These are phyloP conservation scores for Maniola jurtina DNA, from an alignment of 1,140 invertebrate species.

Conservation along the genomic window DNA sequence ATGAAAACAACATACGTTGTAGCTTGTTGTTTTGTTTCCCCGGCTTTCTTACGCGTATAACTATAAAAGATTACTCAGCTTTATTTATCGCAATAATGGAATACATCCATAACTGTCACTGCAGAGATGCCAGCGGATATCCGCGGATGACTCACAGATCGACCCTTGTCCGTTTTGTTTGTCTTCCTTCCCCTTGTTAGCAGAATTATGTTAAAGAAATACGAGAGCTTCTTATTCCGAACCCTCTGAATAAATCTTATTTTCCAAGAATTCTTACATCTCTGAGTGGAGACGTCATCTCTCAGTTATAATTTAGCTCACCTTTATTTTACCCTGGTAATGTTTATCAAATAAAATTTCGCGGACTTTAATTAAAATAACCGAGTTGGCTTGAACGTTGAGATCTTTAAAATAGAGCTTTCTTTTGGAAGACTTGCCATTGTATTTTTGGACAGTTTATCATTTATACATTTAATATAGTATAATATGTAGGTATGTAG, in stretches of 20 bases:
- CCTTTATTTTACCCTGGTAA: constrained; percentile 36
- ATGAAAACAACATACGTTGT: not conserved
- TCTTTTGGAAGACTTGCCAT: not conserved
- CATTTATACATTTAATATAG: too few relatives aligned
- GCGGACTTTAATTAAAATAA: constrained; percentile 35
- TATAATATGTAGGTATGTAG: too few relatives aligned
- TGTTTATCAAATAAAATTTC: constrained; percentile 42
- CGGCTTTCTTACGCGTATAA: not conserved
- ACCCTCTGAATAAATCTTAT: constrained; percentile 66
- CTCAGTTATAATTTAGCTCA: constrained; percentile 35
- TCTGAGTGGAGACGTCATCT: constrained; percentile 38
- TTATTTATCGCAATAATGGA: constrained; percentile 58
- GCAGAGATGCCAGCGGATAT: constrained; percentile 56
- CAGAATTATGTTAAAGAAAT: constrained; percentile 72
- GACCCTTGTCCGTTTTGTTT: constrained; percentile 66
- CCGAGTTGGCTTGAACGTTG: constrained; percentile 14
- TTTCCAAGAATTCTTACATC: constrained; percentile 48
- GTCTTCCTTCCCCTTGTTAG: constrained; percentile 70
- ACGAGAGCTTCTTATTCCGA: constrained; percentile 54
- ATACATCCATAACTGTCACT: constrained; percentile 67
- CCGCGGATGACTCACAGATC: constrained; percentile 63
- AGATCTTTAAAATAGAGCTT: constrained; percentile 8
- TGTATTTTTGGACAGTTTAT: not conserved
- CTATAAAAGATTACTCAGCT: constrained; percentile 32
- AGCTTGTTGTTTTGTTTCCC: not conserved